Percentiles rank a stretch among this genome's conserved stretches.
phyloP scores from a whole-genome alignment of 2,113 vertebrate species.

The Oryzias celebensis region DNA sequence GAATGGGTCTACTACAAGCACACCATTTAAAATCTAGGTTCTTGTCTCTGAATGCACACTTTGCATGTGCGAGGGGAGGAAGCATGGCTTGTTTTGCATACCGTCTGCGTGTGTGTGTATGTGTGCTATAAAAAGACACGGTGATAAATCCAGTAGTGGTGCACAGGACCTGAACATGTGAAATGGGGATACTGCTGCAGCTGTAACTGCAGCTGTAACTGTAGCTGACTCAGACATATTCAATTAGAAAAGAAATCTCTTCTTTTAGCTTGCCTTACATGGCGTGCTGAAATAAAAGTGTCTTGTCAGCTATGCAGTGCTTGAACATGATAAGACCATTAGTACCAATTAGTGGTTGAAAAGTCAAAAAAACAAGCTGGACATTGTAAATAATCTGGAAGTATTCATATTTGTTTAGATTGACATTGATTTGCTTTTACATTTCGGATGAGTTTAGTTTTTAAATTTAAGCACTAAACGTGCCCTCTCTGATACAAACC shows the following conservation, averaged over 20 bases:
- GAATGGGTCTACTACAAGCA: no score
- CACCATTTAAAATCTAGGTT: no score
- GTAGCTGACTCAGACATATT: slow-evolving; percentile 3
- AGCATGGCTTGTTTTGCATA: slow-evolving; percentile 21
- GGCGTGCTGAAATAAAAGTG: slow-evolving; percentile 11
- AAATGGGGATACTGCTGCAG: slow-evolving; percentile 6
- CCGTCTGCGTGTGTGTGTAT: not conserved
- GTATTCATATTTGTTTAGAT: no score
- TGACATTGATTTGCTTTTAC: no score
- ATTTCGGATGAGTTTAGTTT: no score
- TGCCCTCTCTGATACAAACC: no score
- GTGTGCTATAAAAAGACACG: slow-evolving; percentile 1
- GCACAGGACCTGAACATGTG: slow-evolving; percentile 4
- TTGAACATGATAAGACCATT: slow-evolving; percentile 15
- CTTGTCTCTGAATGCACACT: not conserved
- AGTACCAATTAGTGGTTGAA: not conserved
- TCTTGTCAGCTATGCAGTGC: slow-evolving; percentile 9
- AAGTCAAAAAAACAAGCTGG: no score
- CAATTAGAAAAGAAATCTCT: not conserved
- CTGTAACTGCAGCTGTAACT: not conserved
- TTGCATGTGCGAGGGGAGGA: slow-evolving; percentile 19
- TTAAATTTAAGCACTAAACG: no score
- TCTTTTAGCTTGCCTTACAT: slow-evolving; percentile 1
- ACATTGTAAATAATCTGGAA: no score
- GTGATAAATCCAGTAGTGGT: slow-evolving; percentile 5